These are phyloP conservation scores for Notarius lentiginosus DNA, from an alignment of 2,113 vertebrate genomes.

Conservation along the genomic window DNA sequence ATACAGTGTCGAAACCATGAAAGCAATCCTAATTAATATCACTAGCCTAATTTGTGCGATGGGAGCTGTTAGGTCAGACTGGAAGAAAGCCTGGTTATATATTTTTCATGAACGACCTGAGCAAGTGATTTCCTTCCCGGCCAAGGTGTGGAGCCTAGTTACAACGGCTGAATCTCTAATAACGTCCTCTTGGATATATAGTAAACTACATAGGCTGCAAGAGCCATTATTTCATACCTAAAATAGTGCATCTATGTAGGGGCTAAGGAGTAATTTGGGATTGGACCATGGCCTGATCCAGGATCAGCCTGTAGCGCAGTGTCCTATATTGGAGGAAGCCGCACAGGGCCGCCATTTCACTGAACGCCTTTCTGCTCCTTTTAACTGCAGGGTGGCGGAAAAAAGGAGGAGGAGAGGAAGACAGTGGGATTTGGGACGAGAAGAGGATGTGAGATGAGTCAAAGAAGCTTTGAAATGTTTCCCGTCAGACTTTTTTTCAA, in stretches of 20 bases:
- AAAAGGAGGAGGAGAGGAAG: conserved; percentile 61
- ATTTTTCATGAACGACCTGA: conserved; percentile 17
- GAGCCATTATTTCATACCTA: not conserved
- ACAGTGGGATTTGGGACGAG: conserved; percentile 66
- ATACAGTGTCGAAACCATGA: not conserved
- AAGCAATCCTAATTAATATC: not conserved
- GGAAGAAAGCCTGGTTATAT: not conserved
- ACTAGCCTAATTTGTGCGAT: not conserved
- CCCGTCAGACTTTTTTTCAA: conserved; percentile 42
- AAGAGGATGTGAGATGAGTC: conserved; percentile 69
- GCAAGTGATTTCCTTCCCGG: conserved; percentile 10
- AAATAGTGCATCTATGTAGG: not conserved
- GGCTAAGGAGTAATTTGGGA: not conserved
- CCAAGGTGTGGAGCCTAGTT: conserved; percentile 25
- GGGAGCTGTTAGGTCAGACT: not conserved
- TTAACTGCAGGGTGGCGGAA: conserved; percentile 63
- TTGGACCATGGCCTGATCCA: conserved; percentile 52
- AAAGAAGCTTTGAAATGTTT: conserved; percentile 54
- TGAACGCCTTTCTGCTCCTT: conserved; percentile 68
- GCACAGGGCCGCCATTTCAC: conserved; percentile 88
- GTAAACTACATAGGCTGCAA: not conserved
- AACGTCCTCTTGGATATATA: not conserved
- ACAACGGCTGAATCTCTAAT: not conserved
- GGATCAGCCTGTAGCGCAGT: conserved; percentile 50
- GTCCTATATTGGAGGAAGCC: conserved; percentile 53